These are phyloP conservation scores for Drosophila heteroneura DNA, from an alignment of 2,888 invertebrate species.

Conservation along the genomic window DNA sequence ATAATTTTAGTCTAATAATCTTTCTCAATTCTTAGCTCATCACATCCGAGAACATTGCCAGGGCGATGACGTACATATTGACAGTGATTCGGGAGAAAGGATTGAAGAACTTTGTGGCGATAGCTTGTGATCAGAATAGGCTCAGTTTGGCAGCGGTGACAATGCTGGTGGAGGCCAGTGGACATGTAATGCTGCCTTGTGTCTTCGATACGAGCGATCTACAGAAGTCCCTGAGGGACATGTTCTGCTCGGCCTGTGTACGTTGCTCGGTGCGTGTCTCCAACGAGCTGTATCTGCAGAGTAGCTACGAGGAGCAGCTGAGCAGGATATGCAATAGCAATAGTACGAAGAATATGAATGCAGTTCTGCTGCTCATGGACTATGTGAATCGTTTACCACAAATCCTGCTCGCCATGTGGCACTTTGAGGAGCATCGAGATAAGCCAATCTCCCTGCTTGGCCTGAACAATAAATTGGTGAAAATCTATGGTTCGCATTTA, in stretches of 20 bases:
- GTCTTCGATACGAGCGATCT: constrained; percentile 35
- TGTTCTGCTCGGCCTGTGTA: constrained; percentile 44
- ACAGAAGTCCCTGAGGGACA: constrained; percentile 31
- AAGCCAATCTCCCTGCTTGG: constrained; percentile 37
- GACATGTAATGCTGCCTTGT: constrained; percentile 20
- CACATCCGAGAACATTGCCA: constrained; percentile 35
- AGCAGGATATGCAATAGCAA: constrained; percentile 32
- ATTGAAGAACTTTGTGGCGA: constrained; percentile 35
- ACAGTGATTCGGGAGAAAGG: constrained; percentile 15
- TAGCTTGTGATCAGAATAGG: constrained; percentile 35
- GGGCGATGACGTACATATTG: constrained; percentile 35
- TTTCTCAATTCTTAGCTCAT: constrained; percentile 23
- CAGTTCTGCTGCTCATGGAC: constrained; percentile 31
- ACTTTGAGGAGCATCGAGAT: constrained; percentile 35
- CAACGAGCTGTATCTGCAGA: constrained; percentile 10
- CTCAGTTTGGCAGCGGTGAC: constrained; percentile 26
- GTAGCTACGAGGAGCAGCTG: constrained; percentile 39
- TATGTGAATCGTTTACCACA: constrained; percentile 41
- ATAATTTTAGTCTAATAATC: not conserved
- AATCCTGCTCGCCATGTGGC: constrained; percentile 45
- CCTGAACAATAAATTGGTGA: constrained; percentile 29
- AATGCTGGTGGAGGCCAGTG: constrained; percentile 20
- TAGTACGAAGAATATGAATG: constrained; percentile 36
- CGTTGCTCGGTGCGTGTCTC: constrained; percentile 36
- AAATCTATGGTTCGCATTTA: constrained; percentile 32